A percentile compares a stretch with the other conserved stretches of the same genome.
phyloP scores from a whole-genome alignment of 1,140 invertebrate species.

The Atta colombica region DNA sequence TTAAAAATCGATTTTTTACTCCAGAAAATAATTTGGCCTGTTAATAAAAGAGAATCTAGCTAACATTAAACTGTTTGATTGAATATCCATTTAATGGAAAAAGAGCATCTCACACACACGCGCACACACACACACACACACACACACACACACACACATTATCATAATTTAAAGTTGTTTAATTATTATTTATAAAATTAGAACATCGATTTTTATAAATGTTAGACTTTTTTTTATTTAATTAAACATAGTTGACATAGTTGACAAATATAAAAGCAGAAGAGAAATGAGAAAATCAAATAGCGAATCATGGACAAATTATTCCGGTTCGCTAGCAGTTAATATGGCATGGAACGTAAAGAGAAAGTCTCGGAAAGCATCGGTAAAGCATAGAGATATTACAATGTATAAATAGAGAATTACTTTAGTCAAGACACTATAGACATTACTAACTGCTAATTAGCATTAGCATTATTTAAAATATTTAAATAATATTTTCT shows the following conservation, averaged over 20 bases:
- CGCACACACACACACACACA: no score
- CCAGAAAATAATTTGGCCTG: no score
- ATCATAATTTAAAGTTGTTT: no score
- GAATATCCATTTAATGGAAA: not conserved
- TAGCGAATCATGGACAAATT: slow-evolving; percentile 15
- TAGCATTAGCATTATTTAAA: not conserved
- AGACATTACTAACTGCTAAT: no score
- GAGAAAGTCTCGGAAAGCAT: slow-evolving; percentile 24
- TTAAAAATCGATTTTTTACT: no score
- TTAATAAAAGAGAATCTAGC: not conserved
- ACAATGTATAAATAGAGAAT: not conserved
- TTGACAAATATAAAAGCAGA: not conserved
- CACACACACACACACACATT: no score
- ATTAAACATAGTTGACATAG: not conserved
- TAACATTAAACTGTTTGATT: not conserved
- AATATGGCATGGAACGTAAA: slow-evolving; percentile 47
- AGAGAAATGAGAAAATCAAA: slow-evolving; percentile 13
- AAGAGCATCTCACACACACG: not conserved
- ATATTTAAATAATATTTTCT: not conserved
- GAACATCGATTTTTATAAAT: not conserved
- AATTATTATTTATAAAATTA: not conserved
- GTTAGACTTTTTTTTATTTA: not conserved
- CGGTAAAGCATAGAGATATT: not conserved
- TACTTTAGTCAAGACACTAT: not conserved
- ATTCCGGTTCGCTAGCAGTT: not conserved